Evolutionary conservation across 2,113 vertebrate species (phyloP).

Genomic region (Sinocyclocheilus anshuiensis): DNA sequence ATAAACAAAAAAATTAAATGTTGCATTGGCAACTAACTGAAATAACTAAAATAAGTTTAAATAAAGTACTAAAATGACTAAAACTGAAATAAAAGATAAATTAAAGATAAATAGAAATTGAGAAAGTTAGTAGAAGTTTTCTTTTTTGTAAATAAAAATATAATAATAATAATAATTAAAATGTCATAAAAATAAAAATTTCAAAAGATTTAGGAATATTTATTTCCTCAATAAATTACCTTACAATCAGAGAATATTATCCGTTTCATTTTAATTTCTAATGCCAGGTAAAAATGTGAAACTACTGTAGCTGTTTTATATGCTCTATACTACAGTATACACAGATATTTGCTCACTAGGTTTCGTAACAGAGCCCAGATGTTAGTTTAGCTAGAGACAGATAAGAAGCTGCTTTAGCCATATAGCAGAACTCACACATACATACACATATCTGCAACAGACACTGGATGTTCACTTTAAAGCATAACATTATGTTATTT

Average conservation of each 20-base stretch:
- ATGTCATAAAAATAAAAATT: too few relatives aligned
- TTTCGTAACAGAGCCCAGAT: background rate
- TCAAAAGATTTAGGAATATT: too few relatives aligned
- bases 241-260: background rate
- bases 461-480: background rate
- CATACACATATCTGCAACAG: background rate
- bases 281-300: background rate
- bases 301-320: background rate
- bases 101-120: too few relatives aligned
- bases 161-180: too few relatives aligned
- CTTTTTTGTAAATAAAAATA: too few relatives aligned
- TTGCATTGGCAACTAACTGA: too few relatives aligned
- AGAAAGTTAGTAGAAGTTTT: too few relatives aligned
- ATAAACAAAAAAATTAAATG: too few relatives aligned
- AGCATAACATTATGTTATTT: background rate
- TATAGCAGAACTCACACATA: slow-evolving; percentile 16
- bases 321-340: background rate
- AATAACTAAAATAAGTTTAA: too few relatives aligned
- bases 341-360: background rate
- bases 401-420: background rate
- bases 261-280: background rate
- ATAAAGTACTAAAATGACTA: too few relatives aligned
- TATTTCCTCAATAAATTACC: background rate
- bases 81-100: too few relatives aligned
- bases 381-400: too few relatives aligned